Conservation (phyloP, 30 jellyfish, hydroid and myxozoan genomes). For the Nemopilema nomurai region DNA sequence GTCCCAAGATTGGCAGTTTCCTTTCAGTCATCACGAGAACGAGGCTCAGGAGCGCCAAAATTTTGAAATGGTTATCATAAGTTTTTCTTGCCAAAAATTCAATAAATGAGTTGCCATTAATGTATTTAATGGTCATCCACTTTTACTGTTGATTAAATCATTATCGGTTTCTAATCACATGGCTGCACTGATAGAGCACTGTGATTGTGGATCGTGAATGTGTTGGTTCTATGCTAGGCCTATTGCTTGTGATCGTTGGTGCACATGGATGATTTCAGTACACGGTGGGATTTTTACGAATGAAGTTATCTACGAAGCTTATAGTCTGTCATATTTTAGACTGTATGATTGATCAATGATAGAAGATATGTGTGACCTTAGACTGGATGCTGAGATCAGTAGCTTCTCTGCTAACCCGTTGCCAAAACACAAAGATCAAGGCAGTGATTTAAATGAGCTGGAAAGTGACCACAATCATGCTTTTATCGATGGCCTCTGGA, state of each 20-base stretch:
- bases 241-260: not conserved
- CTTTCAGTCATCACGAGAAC: not conserved
- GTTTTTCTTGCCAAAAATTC: not conserved
- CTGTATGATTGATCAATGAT: not conserved
- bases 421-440: not conserved
- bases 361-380: not conserved
- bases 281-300: not conserved
- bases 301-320: not conserved
- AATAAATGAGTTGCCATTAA: not conserved
- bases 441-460: not conserved
- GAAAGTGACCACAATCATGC: slow-evolving; percentile 35
- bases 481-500: slow-evolving; percentile 29
- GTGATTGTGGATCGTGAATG: no score
- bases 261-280: not conserved
- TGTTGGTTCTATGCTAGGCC: not conserved
- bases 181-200: no score
- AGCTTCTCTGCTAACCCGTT: not conserved
- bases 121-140: not conserved
- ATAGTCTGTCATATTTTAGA: not conserved
- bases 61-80: not conserved
- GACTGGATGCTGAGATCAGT: not conserved
- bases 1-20: no score
- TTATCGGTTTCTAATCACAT: no score
- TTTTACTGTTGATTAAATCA: no score
- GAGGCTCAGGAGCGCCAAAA: not conserved